These are phyloP conservation scores for Eutrigla gurnardus DNA, from an alignment of 2,797 vertebrate species.

Conservation along the genomic window DNA sequence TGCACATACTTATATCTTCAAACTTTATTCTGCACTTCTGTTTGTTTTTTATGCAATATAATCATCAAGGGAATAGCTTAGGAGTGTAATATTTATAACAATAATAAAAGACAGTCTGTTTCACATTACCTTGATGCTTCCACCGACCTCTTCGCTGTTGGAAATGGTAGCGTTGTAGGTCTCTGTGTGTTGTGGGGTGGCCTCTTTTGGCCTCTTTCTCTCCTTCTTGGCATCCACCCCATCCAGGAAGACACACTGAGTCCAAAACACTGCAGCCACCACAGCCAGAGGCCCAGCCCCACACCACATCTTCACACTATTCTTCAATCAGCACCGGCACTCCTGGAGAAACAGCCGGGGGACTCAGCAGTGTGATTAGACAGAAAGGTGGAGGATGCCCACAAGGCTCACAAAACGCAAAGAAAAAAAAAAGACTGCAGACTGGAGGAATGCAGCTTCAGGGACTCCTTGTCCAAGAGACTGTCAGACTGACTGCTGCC, in stretches of 20 bases:
- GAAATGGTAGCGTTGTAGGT: constrained; percentile 87
- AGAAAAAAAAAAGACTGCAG: constrained; percentile 22
- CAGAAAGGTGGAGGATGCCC: constrained; percentile 57
- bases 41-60: neutral
- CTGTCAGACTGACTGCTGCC: constrained; percentile 73
- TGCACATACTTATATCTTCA: constrained; percentile 30
- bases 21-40: neutral
- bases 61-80: neutral
- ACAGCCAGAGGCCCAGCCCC: constrained; percentile 87
- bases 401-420: constrained; percentile 40
- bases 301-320: constrained; percentile 83
- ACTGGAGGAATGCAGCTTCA: constrained; percentile 66
- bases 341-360: constrained; percentile 33
- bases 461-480: constrained; percentile 67
- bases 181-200: constrained; percentile 84
- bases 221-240: constrained; percentile 86
- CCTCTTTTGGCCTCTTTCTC: constrained; percentile 86
- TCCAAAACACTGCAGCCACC: constrained; percentile 86
- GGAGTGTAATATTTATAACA: neutral
- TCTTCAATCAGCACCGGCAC: constrained; percentile 45
- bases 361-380: constrained; percentile 27
- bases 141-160: constrained; percentile 88
- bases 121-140: constrained; percentile 72
- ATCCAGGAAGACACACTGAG: constrained; percentile 83
- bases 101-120: neutral